Evolutionary conservation across 1,140 invertebrate species (phyloP), one percentile per base, ranked within the genome.

Genomic region (Caenorhabditis latens): DNA sequence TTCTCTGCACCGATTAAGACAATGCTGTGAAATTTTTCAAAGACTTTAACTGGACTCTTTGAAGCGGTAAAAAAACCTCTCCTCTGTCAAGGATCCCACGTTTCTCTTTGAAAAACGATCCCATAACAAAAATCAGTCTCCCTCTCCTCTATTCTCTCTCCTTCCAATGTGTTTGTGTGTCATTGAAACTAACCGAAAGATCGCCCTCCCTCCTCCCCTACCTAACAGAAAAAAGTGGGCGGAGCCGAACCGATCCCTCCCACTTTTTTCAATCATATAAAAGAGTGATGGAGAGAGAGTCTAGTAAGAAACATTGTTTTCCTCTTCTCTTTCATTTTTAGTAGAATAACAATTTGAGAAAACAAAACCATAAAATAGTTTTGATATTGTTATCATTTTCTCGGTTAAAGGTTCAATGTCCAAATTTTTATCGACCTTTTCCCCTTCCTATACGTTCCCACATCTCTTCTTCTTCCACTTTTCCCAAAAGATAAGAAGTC

Each of bases 171-270:
- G 32, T 32, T 46, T 46, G 65, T 71, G 65, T 71, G 42, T 71
- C 65, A 46, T 46, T 71, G 65, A 46, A 43, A 71, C n/a, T 71
- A 40, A 53, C 32, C 21, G 42, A 46, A 71, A 71, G 65, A 71
- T 71, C 65, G n/a, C 42, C 32, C 40, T 42, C n/a, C 16, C 19
- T 32, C 43, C 16, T 16, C 16, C 65, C 19, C 8, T 32, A 0
- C 32, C 32, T 32, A 32, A 32, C 32, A 32, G 32, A 32, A 32
- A 32, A 43, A 46, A 71, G 63, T 19, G 65, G 65, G 65, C 65
- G 65, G 65, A 71, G 65, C 16, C 42, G 43, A 19, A 43, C n/a
- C 43, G 65, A 71, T 19, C 16, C 65, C 65, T 6, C 65, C 65
- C 63, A 42, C 63, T 42, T 32, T 42, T 63, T 63, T 32, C n/a